These are phyloP conservation scores for Aphis gossypii DNA, from an alignment of 1,140 invertebrate species.

Conservation along the genomic window DNA sequence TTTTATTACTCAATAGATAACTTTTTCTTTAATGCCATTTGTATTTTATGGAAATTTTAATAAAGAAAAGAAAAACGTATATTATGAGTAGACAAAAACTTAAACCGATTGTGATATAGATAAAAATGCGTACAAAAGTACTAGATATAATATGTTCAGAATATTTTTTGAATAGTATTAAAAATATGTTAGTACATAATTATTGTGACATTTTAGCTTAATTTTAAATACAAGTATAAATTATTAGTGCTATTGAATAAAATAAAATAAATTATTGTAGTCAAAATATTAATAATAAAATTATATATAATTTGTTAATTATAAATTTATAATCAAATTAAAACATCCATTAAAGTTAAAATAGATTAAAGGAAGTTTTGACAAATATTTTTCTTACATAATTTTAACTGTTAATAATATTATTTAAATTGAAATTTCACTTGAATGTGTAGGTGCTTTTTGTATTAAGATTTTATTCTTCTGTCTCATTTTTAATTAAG, in stretches of 20 bases:
- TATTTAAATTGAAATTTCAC: background rate
- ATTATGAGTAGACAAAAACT: background rate
- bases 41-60: constrained; percentile 2
- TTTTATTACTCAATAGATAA: constrained; percentile 34
- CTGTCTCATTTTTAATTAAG: background rate
- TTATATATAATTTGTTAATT: background rate
- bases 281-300: background rate
- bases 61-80: background rate
- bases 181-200: background rate
- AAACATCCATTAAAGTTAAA: background rate
- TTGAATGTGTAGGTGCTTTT: background rate
- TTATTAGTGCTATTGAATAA: background rate
- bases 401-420: background rate
- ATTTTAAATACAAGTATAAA: background rate
- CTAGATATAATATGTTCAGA: background rate
- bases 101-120: background rate
- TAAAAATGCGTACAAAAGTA: background rate
- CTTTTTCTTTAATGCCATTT: background rate
- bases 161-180: background rate
- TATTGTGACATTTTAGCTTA: too few relatives aligned
- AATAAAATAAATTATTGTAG: background rate
- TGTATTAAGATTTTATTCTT: too few relatives aligned
- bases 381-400: background rate
- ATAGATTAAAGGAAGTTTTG: background rate
- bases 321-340: background rate